Evolutionary conservation across 2,888 invertebrate genomes (phyloP).

Genomic region (Oxycera nigricornis): DNA sequence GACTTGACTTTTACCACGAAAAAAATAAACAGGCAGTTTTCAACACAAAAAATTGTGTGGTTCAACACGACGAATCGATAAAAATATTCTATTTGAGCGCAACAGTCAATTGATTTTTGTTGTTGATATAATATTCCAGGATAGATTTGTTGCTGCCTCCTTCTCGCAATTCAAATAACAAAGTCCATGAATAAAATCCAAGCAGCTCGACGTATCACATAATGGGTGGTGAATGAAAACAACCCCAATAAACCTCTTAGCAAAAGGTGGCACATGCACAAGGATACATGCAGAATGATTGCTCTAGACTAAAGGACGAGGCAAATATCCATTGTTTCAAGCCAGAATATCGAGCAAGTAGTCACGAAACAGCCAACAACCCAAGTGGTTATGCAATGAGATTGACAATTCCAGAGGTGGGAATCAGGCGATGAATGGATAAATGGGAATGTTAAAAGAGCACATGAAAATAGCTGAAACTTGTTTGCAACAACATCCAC

Average conservation of each 20-base stretch:
- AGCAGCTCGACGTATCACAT: not conserved
- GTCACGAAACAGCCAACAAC: not conserved
- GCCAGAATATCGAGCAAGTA: constrained; percentile 9
- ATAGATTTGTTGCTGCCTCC: too few relatives aligned
- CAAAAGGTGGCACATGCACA: constrained; percentile 14
- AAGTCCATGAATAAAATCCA: constrained; percentile 20
- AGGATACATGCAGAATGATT: constrained; percentile 24
- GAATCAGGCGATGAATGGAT: not conserved
- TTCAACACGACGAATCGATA: too few relatives aligned
- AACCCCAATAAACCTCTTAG: constrained; percentile 11
- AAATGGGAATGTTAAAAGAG: constrained; percentile 24
- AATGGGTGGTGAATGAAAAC: constrained; percentile 10
- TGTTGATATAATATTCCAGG: too few relatives aligned
- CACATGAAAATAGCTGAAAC: constrained; percentile 22
- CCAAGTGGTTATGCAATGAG: not conserved
- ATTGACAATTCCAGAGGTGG: not conserved
- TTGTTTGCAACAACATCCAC: constrained; percentile 21
- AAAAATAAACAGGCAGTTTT: too few relatives aligned
- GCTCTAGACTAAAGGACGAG: constrained; percentile 6
- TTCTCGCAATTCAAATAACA: constrained; percentile 30
- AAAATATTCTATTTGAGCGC: too few relatives aligned
- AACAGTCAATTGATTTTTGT: too few relatives aligned
- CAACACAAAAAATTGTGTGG: too few relatives aligned
- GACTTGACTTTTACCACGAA: too few relatives aligned
- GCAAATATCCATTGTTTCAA: constrained; percentile 8